Evolutionary conservation across 2,888 invertebrate species (phyloP).

Genomic region (Carpatolechia fugitivella): DNA sequence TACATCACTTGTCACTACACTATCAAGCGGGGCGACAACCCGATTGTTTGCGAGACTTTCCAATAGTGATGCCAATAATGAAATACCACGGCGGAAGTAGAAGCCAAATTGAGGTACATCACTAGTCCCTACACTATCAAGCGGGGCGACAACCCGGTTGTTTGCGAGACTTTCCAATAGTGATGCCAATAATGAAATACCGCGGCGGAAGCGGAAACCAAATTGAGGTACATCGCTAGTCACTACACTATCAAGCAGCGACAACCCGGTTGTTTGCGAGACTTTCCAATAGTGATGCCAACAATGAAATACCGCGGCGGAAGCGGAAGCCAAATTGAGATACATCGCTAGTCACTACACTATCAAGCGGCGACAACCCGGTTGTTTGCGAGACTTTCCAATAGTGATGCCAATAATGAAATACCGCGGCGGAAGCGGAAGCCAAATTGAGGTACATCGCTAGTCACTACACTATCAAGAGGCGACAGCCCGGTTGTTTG

Average conservation of each 20-base stretch:
- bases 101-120: too few relatives aligned
- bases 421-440: neutral
- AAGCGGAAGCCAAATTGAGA: neutral
- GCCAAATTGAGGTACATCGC: neutral
- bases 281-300: slow-evolving; percentile 21
- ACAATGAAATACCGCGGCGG: neutral
- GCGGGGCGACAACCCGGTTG: slow-evolving; percentile 68
- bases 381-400: too few relatives aligned
- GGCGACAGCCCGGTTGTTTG: slow-evolving; percentile 73
- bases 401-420: neutral
- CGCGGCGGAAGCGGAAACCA: neutral
- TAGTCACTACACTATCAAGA: slow-evolving; percentile 51
- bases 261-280: slow-evolving; percentile 73
- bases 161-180: too few relatives aligned
- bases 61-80: slow-evolving; percentile 37
- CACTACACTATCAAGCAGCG: slow-evolving; percentile 59
- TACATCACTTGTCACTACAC: slow-evolving; percentile 29
- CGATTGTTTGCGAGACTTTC: slow-evolving; percentile 64
- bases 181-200: too few relatives aligned
- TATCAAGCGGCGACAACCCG: slow-evolving; percentile 54
- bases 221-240: neutral
- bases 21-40: too few relatives aligned
- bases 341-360: slow-evolving; percentile 32
- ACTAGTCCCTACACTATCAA: too few relatives aligned
- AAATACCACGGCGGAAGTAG: too few relatives aligned